Conservation (phyloP, 2,888 invertebrate species). For the Rotaria macrura region DNA sequence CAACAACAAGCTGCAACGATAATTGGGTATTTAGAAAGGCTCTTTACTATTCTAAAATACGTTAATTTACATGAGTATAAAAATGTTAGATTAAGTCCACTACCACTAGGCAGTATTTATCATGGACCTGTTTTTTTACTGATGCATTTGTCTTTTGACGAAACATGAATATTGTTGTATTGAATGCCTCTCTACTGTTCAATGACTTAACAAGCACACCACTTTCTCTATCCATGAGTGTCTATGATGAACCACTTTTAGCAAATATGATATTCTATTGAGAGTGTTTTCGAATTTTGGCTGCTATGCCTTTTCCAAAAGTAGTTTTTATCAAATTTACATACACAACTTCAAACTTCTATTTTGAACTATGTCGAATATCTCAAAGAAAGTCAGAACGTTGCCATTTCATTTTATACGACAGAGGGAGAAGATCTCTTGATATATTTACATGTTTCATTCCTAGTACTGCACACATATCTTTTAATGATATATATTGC, state of each 20-base stretch:
- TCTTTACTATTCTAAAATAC: background rate
- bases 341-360: background rate
- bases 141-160: background rate
- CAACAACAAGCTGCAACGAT: background rate
- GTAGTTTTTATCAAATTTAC: background rate
- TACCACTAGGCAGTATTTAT: background rate
- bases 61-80: background rate
- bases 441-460: no score
- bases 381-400: no score
- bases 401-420: no score
- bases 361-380: background rate
- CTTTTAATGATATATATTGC: no score
- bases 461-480: no score
- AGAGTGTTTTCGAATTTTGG: background rate
- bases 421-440: no score
- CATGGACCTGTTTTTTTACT: background rate
- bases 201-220: background rate
- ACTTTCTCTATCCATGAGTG: background rate
- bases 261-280: background rate
- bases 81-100: background rate
- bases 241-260: background rate
- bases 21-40: background rate
- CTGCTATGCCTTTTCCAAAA: background rate
- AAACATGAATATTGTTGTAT: background rate
- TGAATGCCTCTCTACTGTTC: background rate